These are phyloP conservation scores for Indicator maculatus DNA, from an alignment of 2,113 vertebrate genomes.

Conservation along the genomic window DNA sequence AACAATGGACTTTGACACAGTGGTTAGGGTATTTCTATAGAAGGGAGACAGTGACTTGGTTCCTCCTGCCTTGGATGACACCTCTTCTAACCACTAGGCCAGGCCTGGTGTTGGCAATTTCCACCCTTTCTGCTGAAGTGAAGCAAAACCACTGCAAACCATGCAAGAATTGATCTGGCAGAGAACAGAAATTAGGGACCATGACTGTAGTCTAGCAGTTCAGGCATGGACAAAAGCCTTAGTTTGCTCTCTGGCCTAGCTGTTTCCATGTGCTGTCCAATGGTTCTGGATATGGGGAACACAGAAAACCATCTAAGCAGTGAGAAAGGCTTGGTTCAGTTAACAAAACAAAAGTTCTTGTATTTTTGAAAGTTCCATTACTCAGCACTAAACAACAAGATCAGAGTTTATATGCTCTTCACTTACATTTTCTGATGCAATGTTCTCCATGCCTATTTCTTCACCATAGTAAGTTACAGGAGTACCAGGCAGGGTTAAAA, in stretches of 20 bases:
- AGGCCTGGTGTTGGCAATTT: background rate
- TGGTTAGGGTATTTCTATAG: background rate
- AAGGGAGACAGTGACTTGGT: rapidly evolving
- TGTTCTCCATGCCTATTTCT: conserved; percentile 93
- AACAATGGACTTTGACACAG: background rate
- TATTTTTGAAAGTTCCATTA: background rate
- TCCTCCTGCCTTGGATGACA: background rate
- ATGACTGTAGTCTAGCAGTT: background rate
- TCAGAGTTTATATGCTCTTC: background rate
- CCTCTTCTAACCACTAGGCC: background rate
- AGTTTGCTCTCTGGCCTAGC: background rate
- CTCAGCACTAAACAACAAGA: background rate
- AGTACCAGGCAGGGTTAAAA: conserved; percentile 94
- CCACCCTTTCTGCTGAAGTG: background rate
- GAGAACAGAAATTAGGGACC: background rate
- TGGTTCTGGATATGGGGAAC: background rate
- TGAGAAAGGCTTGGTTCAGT: background rate
- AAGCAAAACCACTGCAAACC: background rate
- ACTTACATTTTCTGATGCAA: conserved; percentile 35
- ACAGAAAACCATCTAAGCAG: background rate
- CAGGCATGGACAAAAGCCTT: background rate
- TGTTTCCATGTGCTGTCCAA: background rate
- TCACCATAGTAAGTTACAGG: conserved; percentile 95
- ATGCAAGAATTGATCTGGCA: background rate
- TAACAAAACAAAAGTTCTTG: background rate